Base-by-base conservation (phyloP, 92 coral and sea anemone genomes). In the Parazoanthus swiftii region DNA sequence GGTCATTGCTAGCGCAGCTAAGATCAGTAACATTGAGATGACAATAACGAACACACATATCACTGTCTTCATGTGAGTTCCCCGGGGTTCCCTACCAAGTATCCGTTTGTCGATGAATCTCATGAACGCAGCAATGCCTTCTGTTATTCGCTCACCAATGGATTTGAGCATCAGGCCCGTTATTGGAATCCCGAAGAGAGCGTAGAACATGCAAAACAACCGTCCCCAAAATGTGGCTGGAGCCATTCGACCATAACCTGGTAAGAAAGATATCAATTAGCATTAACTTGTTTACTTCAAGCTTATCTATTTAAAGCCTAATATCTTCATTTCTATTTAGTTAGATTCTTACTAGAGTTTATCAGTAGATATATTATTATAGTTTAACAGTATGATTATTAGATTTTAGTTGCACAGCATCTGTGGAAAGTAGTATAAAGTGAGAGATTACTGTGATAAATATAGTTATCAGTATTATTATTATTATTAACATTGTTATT, bases 151-250 rank as follows among this genome's bases (percentile, higher is more conserved):
- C 42, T 97, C 99, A 29, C 99, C 99, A 86, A 97, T 97, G 85
- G 99, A 97, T 89, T 97, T 97, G 23, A 97, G 92, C 99, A 97
- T 97, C 44, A 97, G 89, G 65, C 99, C 99, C 4, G 99, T 96
- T 75, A 97, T 97, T 18, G 99, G 99, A 33, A 97, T 97, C 16
- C 99, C 99, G 88, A 97, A 97, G 29, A 97, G 92, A 88, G 99
- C 99, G 86, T 97, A 97, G 92, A 97, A 90, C 66, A 97, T 95
- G 72, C 99, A 97, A 76, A 97, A 97, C 56, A 94, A 75, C 16
- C 98, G 90, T 20, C 99, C 99, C 98, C 98, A 95, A 36, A 94
- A 92, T 23, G 99, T 97, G 16, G 90, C 92, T 68, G 99, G 99
- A 4, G 99, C 96, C 99, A 97, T 97, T 72, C 92, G 92, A 1